Conservation (phyloP, 2,888 invertebrate genomes). For the Omphaloscelis lunosa region DNA sequence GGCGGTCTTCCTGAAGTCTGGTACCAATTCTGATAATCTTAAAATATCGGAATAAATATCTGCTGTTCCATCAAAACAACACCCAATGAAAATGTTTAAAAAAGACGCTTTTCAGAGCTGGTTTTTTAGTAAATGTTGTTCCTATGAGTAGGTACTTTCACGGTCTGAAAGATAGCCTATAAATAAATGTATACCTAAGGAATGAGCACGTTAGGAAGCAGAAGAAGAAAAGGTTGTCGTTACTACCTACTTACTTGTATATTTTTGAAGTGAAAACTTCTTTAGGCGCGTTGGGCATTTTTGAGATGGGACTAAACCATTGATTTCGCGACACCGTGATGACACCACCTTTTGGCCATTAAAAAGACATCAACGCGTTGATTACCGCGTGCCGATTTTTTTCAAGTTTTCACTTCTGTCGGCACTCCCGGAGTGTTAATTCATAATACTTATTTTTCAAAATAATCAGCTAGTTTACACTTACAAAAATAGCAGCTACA, state of each 20-base stretch:
- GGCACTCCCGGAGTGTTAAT: too few relatives aligned
- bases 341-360: too few relatives aligned
- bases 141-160: background rate
- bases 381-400: too few relatives aligned
- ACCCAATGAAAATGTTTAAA: background rate
- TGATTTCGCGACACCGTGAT: too few relatives aligned
- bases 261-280: too few relatives aligned
- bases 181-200: background rate
- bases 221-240: background rate
- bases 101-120: background rate
- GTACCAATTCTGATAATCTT: background rate
- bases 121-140: background rate
- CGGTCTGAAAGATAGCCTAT: background rate
- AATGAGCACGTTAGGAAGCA: background rate
- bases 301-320: too few relatives aligned
- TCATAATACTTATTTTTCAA: background rate
- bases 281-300: too few relatives aligned
- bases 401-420: too few relatives aligned
- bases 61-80: background rate
- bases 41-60: background rate
- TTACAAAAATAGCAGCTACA: conserved; percentile 58
- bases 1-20: background rate
- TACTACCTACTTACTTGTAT: background rate
- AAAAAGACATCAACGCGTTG: too few relatives aligned
- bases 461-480: conserved; percentile 4